Conservation (phyloP, 2,888 invertebrate genomes). For the Dermolepida albohirtum region DNA sequence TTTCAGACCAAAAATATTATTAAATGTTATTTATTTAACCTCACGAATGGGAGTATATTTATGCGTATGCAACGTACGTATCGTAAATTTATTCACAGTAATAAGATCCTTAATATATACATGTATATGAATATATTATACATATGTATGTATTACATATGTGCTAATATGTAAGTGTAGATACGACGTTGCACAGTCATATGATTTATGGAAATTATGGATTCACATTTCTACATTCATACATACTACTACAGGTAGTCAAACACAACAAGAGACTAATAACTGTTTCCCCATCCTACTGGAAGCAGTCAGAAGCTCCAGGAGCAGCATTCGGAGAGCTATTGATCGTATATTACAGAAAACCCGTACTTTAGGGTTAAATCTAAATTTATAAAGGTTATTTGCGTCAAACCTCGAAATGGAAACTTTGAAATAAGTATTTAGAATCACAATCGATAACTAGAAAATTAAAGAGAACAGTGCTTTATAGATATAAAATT, state of each 20-base stretch:
- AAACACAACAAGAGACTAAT: conserved; percentile 13
- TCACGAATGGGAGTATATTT: too few relatives aligned
- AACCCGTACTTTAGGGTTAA: conserved; percentile 21
- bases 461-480: neutral
- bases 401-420: conserved; percentile 11
- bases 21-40: too few relatives aligned
- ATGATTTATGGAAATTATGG: neutral
- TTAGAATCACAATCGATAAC: conserved; percentile 6
- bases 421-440: conserved; percentile 14
- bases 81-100: too few relatives aligned
- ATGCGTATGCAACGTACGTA: too few relatives aligned
- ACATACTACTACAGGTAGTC: conserved; percentile 4
- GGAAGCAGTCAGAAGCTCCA: neutral
- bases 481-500: neutral
- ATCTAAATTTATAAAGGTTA: conserved; percentile 19
- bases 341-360: conserved; percentile 18
- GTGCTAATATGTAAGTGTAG: too few relatives aligned
- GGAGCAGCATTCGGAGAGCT: neutral
- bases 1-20: neutral
- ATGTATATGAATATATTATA: too few relatives aligned
- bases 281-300: conserved; percentile 12
- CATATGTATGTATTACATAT: too few relatives aligned
- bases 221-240: neutral
- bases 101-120: too few relatives aligned
- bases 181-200: neutral